A percentile compares a stretch with the other conserved stretches of the same genome.
phyloP scores from a whole-genome alignment of 2,888 invertebrate genomes.

The Pristionchus exspectatus region DNA sequence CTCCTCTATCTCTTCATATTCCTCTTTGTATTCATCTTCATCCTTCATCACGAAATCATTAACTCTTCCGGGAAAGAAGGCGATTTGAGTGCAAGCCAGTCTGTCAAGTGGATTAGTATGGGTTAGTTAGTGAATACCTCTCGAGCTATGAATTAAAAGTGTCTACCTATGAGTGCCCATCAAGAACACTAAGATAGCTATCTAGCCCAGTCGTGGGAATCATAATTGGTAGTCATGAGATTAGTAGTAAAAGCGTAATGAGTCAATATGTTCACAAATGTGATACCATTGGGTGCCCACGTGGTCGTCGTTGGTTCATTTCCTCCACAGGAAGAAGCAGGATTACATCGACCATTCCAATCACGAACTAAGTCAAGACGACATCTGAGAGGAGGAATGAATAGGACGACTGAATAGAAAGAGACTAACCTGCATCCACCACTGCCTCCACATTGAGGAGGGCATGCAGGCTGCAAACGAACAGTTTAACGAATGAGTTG shows the following conservation, averaged over 20 bases:
- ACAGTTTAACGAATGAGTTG: neutral
- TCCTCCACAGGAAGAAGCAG: neutral
- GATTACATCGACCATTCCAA: neutral
- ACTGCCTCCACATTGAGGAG: neutral
- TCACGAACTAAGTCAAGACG: neutral
- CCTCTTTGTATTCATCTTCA: slow-evolving; percentile 8
- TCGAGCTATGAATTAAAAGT: neutral
- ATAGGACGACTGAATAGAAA: neutral
- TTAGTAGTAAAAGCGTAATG: neutral
- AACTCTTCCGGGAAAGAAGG: neutral
- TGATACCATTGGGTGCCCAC: neutral
- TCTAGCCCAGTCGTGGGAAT: neutral
- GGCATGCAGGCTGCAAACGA: neutral
- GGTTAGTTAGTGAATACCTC: neutral
- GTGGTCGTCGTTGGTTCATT: slow-evolving; percentile 4
- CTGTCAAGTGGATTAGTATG: neutral
- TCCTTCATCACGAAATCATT: neutral
- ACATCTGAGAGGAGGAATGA: neutral
- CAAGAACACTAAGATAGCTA: neutral
- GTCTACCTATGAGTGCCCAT: neutral
- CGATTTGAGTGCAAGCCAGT: neutral
- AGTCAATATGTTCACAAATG: neutral
- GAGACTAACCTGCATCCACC: slow-evolving; percentile 14
- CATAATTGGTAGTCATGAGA: neutral
- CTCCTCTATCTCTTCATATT: neutral